phyloP scores from a whole-genome alignment of 2,113 vertebrate genomes.

The Dicentrarchus labrax region DNA sequence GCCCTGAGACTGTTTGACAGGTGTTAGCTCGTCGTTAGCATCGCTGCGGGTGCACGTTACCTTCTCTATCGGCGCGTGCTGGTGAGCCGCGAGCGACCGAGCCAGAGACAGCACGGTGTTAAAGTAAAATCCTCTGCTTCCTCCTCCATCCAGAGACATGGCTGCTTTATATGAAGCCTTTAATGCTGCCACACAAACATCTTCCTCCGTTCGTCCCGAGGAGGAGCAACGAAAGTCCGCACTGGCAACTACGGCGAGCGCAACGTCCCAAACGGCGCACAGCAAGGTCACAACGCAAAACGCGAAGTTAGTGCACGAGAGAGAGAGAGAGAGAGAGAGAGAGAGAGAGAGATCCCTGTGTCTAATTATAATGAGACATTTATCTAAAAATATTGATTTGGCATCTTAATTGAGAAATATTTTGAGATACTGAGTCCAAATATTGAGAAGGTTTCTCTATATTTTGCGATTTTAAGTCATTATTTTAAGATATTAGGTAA shows the following conservation, averaged over 20 bases:
- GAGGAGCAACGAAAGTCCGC: neutral
- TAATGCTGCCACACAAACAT: conserved; percentile 33
- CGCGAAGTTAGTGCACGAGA: no score
- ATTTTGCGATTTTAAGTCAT: no score
- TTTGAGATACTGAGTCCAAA: no score
- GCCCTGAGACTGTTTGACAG: conserved; percentile 40
- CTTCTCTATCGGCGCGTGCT: conserved; percentile 93
- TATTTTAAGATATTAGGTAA: no score
- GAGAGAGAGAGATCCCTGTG: no score
- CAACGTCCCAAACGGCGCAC: conserved; percentile 6
- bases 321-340: no score
- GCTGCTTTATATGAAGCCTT: no score
- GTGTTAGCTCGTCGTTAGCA: conserved; percentile 43
- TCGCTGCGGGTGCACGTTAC: conserved; percentile 75
- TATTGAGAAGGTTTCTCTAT: no score
- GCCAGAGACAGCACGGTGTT: conserved; percentile 95
- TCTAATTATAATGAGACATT: no score
- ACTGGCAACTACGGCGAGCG: conserved; percentile 67
- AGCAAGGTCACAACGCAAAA: conserved; percentile 53
- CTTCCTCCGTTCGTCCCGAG: conserved; percentile 52
- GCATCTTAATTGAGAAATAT: no score
- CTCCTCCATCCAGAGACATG: conserved; percentile 81
- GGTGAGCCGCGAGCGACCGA: conserved; percentile 93
- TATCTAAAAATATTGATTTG: no score
- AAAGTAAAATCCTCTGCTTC: conserved; percentile 92